Conservation (phyloP, 2,888 invertebrate species). For the Thalpophila matura region DNA sequence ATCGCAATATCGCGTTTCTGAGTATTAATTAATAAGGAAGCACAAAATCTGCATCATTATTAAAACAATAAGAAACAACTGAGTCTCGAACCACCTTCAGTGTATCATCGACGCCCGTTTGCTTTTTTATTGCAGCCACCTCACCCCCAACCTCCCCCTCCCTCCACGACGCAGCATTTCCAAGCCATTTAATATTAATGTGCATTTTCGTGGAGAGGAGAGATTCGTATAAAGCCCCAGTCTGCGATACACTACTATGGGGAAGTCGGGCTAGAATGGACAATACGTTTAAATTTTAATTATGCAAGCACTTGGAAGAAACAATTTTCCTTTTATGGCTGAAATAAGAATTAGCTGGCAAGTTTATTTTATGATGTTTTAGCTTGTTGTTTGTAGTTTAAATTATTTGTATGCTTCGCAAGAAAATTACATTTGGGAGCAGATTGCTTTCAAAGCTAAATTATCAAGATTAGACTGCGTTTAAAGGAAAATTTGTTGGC, state of each 20-base stretch:
- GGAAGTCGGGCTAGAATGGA: conserved; percentile 81
- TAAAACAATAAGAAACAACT: conserved; percentile 74
- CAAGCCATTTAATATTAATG: conserved; percentile 92
- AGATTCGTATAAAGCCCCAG: conserved; percentile 89
- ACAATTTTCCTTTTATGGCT: conserved; percentile 70
- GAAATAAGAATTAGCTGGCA: conserved; percentile 64
- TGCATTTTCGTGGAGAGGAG: conserved; percentile 90
- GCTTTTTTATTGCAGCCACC: conserved; percentile 84
- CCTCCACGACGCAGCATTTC: conserved; percentile 89
- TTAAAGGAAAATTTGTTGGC: neutral
- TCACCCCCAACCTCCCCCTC: conserved; percentile 67
- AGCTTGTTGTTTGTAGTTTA: conserved; percentile 21
- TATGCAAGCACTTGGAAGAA: conserved; percentile 72
- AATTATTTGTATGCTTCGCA: neutral
- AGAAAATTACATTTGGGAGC: conserved; percentile 15
- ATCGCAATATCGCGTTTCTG: neutral
- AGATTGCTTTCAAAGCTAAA: neutral
- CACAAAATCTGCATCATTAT: conserved; percentile 52
- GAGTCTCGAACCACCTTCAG: conserved; percentile 76
- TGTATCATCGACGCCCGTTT: conserved; percentile 86
- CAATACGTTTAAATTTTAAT: conserved; percentile 87
- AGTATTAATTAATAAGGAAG: conserved; percentile 17
- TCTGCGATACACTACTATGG: conserved; percentile 85
- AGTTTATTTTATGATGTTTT: conserved; percentile 56
- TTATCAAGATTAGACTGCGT: neutral